Evolutionary conservation across 2,888 invertebrate genomes (phyloP), one percentile per base, ranked within the genome.

Genomic region (Acanthosepion esculentum): DNA sequence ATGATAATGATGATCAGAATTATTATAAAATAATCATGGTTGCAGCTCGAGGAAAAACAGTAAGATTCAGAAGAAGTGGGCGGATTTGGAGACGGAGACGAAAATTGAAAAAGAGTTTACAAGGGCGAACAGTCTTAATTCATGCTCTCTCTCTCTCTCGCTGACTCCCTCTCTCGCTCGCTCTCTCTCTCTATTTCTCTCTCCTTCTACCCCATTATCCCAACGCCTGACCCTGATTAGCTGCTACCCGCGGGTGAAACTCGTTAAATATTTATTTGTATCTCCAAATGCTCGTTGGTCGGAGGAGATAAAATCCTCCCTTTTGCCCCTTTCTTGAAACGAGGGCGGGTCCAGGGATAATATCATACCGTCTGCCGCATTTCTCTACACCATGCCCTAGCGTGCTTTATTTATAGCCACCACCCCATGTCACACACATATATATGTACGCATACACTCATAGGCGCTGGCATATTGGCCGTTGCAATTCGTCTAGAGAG

Each of bases 21-120:
- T 78, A 78, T 78, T n/a, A 78, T 78, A n/a, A 78, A 78, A 78
- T 78, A 78, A 78, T 78, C 78, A 78, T 78, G 78, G n/a, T 78
- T 78, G 23, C 33, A 33, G 78, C 78, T 78, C 78, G 78, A 12
- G 78, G 78, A 33, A 78, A 78, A 78, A 78, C 78, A 78, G n/a
- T 7, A 5, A n/a, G n/a, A 59, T 59, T 59, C 23, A 59, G 23
- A 59, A 78, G 15, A n/a, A 5, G 78, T 78, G 78, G 78, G 78
- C 12, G 78, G 78, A n/a, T 29, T n/a, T 10, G 6, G n/a, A n/a
- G 78, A 78, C 15, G n/a, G 78, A n/a, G n/a, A 78, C 1, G 33
- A 78, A 8, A n/a, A 8, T 23, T 26, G n/a, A 29, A n/a, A 15
- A n/a, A n/a, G n/a, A 78, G n/a, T 12, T n/a, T n/a, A 5, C 1